These are phyloP conservation scores for Hypselothyrea guttata DNA, from an alignment of 2,888 invertebrate genomes.

Conservation along the genomic window DNA sequence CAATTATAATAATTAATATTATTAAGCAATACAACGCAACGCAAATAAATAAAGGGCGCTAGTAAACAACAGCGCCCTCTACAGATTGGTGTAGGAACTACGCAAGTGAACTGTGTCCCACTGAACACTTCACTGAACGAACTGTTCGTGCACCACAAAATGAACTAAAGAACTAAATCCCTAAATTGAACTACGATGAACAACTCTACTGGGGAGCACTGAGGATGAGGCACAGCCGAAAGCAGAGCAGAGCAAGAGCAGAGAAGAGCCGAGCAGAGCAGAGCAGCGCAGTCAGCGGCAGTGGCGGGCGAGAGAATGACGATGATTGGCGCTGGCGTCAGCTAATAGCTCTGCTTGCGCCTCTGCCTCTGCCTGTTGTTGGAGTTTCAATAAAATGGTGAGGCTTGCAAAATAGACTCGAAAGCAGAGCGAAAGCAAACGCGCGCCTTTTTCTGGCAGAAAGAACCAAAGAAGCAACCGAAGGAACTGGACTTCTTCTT, in stretches of 20 bases:
- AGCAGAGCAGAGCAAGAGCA: slow-evolving; percentile 39
- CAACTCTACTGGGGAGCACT: slow-evolving; percentile 48
- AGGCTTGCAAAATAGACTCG: slow-evolving; percentile 51
- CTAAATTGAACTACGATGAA: no score
- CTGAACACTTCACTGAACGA: no score
- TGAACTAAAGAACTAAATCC: no score
- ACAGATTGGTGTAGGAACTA: no score
- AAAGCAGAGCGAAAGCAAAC: slow-evolving; percentile 19
- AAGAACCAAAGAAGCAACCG: no score
- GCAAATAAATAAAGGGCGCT: no score
- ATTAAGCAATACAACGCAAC: no score
- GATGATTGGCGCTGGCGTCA: slow-evolving; percentile 65
- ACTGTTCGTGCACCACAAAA: no score
- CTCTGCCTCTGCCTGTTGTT: slow-evolving; percentile 37
- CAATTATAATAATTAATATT: no score
- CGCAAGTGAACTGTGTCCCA: no score
- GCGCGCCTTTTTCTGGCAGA: slow-evolving; percentile 63
- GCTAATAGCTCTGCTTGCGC: slow-evolving; percentile 48
- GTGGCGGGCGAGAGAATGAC: slow-evolving; percentile 56
- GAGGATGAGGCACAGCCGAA: slow-evolving; percentile 22
- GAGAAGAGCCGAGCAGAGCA: slow-evolving; percentile 28
- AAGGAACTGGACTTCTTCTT: slow-evolving; percentile 30
- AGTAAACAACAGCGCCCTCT: no score
- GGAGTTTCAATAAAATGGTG: slow-evolving; percentile 67
- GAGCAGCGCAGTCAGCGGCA: slow-evolving; percentile 43